phyloP scores from a whole-genome alignment of 2,113 vertebrate species.

The Galbula dea region DNA sequence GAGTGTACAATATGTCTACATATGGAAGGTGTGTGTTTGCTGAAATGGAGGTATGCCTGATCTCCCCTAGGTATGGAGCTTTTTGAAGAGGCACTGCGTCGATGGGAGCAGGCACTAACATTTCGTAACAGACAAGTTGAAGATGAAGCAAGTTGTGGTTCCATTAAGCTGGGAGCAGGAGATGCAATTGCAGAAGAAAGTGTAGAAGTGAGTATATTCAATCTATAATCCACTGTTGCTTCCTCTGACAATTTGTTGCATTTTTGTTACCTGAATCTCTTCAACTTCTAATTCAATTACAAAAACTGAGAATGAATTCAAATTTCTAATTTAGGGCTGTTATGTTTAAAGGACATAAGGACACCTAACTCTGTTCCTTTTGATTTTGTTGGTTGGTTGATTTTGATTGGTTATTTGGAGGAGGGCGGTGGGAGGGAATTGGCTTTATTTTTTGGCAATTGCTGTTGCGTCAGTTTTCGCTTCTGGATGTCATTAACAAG shows the following conservation, averaged over 20 bases:
- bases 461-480: neutral
- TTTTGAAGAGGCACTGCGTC: slow-evolving; percentile 90
- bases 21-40: neutral
- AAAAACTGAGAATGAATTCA: neutral
- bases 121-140: slow-evolving; percentile 86
- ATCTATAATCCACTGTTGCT: neutral
- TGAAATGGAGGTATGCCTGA: neutral
- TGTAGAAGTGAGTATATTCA: slow-evolving; percentile 78
- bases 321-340: neutral
- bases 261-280: neutral
- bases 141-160: slow-evolving; percentile 82
- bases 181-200: slow-evolving; percentile 91
- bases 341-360: neutral
- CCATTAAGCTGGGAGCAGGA: slow-evolving; percentile 86
- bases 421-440: neutral
- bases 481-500: neutral
- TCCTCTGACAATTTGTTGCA: neutral
- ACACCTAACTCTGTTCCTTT: neutral
- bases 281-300: neutral
- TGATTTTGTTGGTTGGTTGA: neutral
- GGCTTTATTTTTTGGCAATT: neutral
- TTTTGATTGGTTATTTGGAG: neutral
- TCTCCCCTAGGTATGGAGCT: slow-evolving; percentile 88
- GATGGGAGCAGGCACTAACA: slow-evolving; percentile 92
- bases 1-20: neutral